phyloP scores from a whole-genome alignment of 2,797 vertebrate species.

The Dipus sagitta region DNA sequence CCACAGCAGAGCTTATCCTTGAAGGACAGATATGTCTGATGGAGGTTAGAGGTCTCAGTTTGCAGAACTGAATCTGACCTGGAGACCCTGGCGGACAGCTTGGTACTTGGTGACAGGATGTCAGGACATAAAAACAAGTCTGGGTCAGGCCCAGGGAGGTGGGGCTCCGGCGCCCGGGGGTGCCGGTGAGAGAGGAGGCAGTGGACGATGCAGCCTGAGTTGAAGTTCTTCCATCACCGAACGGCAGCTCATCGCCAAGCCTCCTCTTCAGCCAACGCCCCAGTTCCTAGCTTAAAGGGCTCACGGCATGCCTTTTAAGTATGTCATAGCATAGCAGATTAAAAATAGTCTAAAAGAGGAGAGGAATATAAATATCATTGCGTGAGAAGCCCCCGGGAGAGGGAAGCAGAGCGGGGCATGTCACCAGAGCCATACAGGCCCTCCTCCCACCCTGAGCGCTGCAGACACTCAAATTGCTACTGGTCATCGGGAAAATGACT shows the following conservation, averaged over 20 bases:
- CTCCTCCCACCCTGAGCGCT: not conserved
- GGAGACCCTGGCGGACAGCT: not conserved
- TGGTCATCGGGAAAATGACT: not conserved
- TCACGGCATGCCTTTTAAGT: conserved; percentile 65
- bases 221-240: not conserved
- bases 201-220: not conserved
- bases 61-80: not conserved
- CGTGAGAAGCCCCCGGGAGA: not conserved
- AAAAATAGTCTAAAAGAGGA: conserved; percentile 79
- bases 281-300: conserved; percentile 63
- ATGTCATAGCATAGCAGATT: conserved; percentile 72
- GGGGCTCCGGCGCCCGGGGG: fast-evolving
- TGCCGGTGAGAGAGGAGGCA: fast-evolving
- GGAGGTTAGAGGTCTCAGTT: fast-evolving
- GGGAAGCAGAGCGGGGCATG: not conserved
- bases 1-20: not conserved
- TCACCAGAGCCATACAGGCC: not conserved
- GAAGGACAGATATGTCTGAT: not conserved
- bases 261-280: conserved; percentile 8
- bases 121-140: not conserved
- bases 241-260: not conserved
- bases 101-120: too few species aligned
- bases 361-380: conserved; percentile 68
- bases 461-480: not conserved
- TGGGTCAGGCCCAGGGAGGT: fast-evolving